A percentile compares a stretch with the other conserved stretches of the same genome.
Evolutionary conservation across 23 tunicate species (phyloP).

Genomic region (Trididemnum nubilum): DNA sequence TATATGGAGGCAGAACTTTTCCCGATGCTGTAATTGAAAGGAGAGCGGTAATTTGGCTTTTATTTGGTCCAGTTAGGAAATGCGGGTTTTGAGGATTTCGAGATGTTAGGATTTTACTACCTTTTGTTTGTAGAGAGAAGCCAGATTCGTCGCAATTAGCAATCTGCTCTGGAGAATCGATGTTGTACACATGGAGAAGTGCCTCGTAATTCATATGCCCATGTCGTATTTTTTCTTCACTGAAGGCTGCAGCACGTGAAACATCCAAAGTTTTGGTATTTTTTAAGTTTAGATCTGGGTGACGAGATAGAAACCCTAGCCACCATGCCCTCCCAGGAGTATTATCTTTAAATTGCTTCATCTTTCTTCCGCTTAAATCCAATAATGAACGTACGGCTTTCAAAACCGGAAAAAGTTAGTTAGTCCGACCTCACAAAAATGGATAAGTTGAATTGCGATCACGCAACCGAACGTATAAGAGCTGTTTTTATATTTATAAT

Average conservation of each 20-base stretch:
- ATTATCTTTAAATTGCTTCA: neutral
- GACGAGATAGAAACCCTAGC: slow-evolving; percentile 5
- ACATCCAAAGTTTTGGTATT: neutral
- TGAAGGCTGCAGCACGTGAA: neutral
- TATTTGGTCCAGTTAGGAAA: too few species aligned
- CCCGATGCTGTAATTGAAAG: slow-evolving; percentile 12
- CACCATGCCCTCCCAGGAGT: slow-evolving; percentile 30
- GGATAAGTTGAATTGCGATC: too few species aligned
- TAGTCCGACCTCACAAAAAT: too few species aligned
- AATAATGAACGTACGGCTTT: neutral
- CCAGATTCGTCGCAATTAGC: slow-evolving; percentile 19
- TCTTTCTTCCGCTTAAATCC: neutral
- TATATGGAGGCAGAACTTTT: slow-evolving; percentile 10
- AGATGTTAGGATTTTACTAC: too few species aligned
- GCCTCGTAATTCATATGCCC: neutral
- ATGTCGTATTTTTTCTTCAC: neutral
- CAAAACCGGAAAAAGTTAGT: neutral
- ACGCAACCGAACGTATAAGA: too few species aligned
- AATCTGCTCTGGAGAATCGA: neutral
- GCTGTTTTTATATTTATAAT: too few species aligned
- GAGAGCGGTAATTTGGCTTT: neutral
- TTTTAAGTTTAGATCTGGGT: slow-evolving; percentile 10
- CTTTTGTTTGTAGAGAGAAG: slow-evolving; percentile 7
- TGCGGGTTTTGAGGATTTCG: too few species aligned
- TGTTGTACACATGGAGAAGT: neutral